Evolutionary conservation across 2,797 vertebrate species (phyloP).

Genomic region (Enteromius mattozi): DNA sequence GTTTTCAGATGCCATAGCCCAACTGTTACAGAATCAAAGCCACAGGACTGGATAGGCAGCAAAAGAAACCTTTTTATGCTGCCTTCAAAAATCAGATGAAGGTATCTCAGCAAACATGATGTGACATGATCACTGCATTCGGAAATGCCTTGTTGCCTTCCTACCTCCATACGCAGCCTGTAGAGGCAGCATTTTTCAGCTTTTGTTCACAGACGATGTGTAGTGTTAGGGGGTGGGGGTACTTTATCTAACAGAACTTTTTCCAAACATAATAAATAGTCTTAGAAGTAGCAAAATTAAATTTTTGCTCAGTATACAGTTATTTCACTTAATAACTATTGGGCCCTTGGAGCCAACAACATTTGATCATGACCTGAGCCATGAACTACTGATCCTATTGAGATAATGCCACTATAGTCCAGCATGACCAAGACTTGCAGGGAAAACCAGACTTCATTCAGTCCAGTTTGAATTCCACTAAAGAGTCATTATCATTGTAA

Average conservation of each 20-base stretch:
- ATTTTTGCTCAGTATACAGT: not conserved
- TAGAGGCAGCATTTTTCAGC: not conserved
- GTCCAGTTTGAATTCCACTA: constrained; percentile 63
- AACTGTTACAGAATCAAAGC: not conserved
- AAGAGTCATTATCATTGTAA: constrained; percentile 59
- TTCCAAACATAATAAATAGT: not conserved
- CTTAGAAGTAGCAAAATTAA: not conserved
- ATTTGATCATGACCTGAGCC: not conserved
- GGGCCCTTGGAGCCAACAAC: not conserved
- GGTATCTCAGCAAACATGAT: not conserved
- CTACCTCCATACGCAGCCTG: not conserved
- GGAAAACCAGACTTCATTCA: constrained; percentile 67
- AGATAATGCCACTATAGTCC: not conserved
- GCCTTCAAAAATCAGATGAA: not conserved
- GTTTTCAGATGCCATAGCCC: not conserved
- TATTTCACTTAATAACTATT: not conserved
- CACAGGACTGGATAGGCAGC: not conserved
- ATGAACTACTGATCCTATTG: not conserved
- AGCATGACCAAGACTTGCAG: constrained; percentile 61
- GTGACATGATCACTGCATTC: not conserved
- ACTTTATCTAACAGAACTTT: not conserved
- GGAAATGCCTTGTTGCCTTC: not conserved
- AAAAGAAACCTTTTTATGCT: too few species aligned
- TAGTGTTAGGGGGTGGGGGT: not conserved
- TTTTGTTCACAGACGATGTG: not conserved